Evolutionary conservation across 2,888 invertebrate species (phyloP), one percentile per base, ranked within the genome.

Genomic region (Mesochorus sp.): DNA sequence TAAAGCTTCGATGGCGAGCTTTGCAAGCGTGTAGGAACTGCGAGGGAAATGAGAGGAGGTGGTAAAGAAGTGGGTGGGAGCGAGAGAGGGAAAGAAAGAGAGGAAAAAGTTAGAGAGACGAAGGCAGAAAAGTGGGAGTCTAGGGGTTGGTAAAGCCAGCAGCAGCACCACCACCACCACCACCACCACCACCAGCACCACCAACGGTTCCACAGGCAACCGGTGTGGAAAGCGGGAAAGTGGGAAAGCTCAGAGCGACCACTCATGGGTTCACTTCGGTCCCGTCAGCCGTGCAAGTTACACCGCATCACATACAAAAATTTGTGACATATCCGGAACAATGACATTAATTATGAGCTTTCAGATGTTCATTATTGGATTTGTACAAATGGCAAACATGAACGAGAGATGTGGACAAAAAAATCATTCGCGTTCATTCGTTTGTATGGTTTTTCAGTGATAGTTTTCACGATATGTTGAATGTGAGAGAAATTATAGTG

Each of bases 191-290:
- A 59, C 17, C 51, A 39, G 44, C 66, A 34, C 51, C 53, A 44
- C 49, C 55, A 62, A 39, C 62, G 72, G 72, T 62, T 34, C 51
- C 61, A 68, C 28, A 59, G 44, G 49, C 55, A 72, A 72, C 55
- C 70, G 64, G 72, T 57, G 75, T 78, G 67, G 78, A 75, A 78
- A 75, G 78, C 73, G 80, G 75, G 85, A 85, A 86, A 87, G 88
- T 84, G 87, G 88, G 87, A 88, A 88, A 88, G 86, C 87, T 81
- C 81, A 70, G 80, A 79, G 59, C 82, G 80, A 72, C 83, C 84
- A 85, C 81, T 85, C 84, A 84, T 87, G 31, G 26, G 87, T 87
- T 89, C 88, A 87, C 84, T 86, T 80, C 86, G 86, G 88, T 86
- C 86, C 85, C 84, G 87, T 85, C 85, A 85, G 86, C 85, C 85